Base-by-base conservation (phyloP, 64 coral and sea anemone genomes). In the Orbicella faveolata region DNA sequence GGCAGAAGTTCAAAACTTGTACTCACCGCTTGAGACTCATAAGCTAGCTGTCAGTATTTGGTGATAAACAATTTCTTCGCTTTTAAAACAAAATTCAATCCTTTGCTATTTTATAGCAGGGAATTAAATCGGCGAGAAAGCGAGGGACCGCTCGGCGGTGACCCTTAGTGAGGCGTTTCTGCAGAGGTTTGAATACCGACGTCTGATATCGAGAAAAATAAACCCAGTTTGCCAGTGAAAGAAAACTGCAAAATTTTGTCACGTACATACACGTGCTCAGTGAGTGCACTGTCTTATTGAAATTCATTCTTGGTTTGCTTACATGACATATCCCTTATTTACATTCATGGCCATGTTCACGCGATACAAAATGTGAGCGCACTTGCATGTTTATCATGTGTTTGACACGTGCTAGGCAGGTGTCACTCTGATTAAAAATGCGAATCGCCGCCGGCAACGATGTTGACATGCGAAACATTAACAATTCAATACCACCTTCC, bases 221-320 rank as follows among this genome's bases (percentile, higher is more conserved):
- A 64, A 36, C 21, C 44, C 2, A 6, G 4, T 48, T 9, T 83
- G 36, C 14, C 11, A 34, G 34, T 33, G 39, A 21, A 44, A 9
- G 51, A 85, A 67, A 39, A 34, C 36, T 9, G 20, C 39, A 41
- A 72, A 41, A 85, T 51, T 69, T 59, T 21, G 48, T 72, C 10
- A 66, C 13, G 20, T 26, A 8, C 14, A 36, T 15, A 36, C 82
- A 85, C 82, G 82, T 85, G 82, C n/a, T 52, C 11, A 17, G 36
- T 44, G 82, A 85, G n/a, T 85, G 82, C 61, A 9, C 2, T 4
- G 15, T 37, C 63, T 85, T 6, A 72, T 85, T 85, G 4, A 85
- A 85, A 85, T 85, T 85, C 82, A 48, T 14, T 52, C n/a, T 34
- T 64, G 52, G 63, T 72, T 73, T 72, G 82, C 80, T 41, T 23